phyloP scores from a whole-genome alignment of 2,888 invertebrate species.

The Acrocera orbiculus region DNA sequence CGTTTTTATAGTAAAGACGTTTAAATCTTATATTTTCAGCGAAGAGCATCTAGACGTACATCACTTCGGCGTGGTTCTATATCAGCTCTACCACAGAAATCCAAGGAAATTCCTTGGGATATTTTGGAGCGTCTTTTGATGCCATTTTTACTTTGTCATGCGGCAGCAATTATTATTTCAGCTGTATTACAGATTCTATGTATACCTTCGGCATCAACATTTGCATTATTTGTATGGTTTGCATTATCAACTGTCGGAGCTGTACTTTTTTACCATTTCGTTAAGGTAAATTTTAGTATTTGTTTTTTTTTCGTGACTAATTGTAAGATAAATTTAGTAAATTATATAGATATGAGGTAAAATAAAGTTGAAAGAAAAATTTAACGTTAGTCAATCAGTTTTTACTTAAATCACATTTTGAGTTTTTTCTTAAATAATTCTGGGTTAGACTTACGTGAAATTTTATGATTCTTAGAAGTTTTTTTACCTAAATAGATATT shows the following conservation, averaged over 20 bases:
- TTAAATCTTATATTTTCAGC: conserved; percentile 16
- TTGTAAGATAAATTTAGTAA: neutral
- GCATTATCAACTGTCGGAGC: conserved; percentile 53
- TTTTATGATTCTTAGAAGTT: too few species aligned
- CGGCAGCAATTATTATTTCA: conserved; percentile 56
- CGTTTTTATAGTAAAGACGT: too few species aligned
- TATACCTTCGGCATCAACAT: conserved; percentile 57
- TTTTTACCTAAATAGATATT: too few species aligned
- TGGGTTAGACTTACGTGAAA: too few species aligned
- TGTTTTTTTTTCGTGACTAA: too few species aligned
- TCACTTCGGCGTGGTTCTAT: conserved; percentile 41
- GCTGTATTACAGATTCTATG: conserved; percentile 51
- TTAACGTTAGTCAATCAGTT: neutral
- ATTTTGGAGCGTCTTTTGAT: conserved; percentile 53
- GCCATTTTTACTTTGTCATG: conserved; percentile 65
- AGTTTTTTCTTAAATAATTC: too few species aligned
- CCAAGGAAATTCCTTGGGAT: conserved; percentile 51
- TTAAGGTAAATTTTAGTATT: conserved; percentile 44
- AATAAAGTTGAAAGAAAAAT: neutral
- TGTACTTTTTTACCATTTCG: conserved; percentile 66
- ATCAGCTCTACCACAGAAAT: conserved; percentile 37
- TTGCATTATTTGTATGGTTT: conserved; percentile 63
- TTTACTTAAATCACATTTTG: too few species aligned
- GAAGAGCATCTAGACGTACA: conserved; percentile 33
- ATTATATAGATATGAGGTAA: conserved; percentile 1